Evolutionary conservation across 2,888 invertebrate genomes (phyloP).

Genomic region (Pomacea canaliculata): DNA sequence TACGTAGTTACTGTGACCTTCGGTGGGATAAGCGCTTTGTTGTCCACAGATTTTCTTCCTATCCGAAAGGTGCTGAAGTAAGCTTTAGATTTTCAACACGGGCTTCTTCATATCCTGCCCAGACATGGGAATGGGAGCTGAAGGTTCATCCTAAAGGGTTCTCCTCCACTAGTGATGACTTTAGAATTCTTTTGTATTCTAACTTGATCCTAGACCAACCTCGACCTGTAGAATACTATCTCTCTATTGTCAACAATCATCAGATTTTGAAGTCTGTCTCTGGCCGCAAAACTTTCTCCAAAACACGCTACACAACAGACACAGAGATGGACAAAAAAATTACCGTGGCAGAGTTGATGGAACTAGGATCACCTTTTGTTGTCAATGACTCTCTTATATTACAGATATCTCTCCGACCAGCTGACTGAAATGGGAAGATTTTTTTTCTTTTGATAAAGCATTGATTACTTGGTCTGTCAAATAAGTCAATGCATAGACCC

Average conservation of each 20-base stretch:
- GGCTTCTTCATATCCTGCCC: slow-evolving; percentile 67
- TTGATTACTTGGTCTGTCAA: neutral
- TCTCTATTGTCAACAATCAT: slow-evolving; percentile 67
- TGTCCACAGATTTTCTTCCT: slow-evolving; percentile 54
- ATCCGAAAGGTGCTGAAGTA: slow-evolving; percentile 61
- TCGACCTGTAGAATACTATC: slow-evolving; percentile 65
- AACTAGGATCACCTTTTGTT: slow-evolving; percentile 54
- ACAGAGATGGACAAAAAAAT: slow-evolving; percentile 70
- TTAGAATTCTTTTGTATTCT: slow-evolving; percentile 62
- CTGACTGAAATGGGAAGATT: slow-evolving; percentile 41
- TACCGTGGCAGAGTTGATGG: slow-evolving; percentile 55
- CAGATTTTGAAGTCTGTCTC: slow-evolving; percentile 66
- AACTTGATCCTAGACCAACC: slow-evolving; percentile 68
- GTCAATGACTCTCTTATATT: slow-evolving; percentile 59
- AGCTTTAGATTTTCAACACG: slow-evolving; percentile 67
- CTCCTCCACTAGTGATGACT: slow-evolving; percentile 59
- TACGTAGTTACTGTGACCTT: slow-evolving; percentile 70
- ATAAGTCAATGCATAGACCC: neutral
- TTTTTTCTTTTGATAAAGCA: neutral
- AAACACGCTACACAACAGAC: slow-evolving; percentile 69
- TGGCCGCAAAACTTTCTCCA: slow-evolving; percentile 70
- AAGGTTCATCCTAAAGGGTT: slow-evolving; percentile 67
- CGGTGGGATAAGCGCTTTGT: slow-evolving; percentile 71
- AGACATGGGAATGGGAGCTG: slow-evolving; percentile 71
- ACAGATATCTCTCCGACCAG: slow-evolving; percentile 60